Conservation (phyloP, 2,888 invertebrate species). For the Iphiclides podalirius region DNA sequence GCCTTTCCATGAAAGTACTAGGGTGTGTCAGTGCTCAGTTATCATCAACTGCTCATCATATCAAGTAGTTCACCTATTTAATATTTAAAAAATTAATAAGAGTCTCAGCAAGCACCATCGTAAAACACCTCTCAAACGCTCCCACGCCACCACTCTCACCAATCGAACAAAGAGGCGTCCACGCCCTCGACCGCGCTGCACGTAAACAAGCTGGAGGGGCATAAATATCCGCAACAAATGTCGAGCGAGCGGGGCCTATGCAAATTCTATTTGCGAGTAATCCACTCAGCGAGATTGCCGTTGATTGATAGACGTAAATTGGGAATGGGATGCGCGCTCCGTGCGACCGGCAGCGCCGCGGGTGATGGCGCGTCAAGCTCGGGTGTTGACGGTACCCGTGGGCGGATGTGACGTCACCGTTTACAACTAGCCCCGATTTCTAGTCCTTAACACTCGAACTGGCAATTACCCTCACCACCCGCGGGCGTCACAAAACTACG, state of each 20-base stretch:
- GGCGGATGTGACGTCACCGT: conserved; percentile 2
- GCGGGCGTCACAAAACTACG: neutral
- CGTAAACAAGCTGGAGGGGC: conserved; percentile 30
- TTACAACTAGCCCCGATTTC: neutral
- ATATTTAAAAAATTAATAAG: too few species aligned
- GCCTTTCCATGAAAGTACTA: too few species aligned
- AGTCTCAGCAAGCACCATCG: too few species aligned
- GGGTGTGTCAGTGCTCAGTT: too few species aligned
- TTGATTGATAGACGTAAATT: conserved; percentile 86
- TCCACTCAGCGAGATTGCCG: conserved; percentile 85
- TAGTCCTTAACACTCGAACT: conserved; percentile 18
- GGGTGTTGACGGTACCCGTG: neutral
- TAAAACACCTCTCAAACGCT: too few species aligned
- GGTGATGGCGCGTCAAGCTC: conserved; percentile 30
- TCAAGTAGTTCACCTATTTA: too few species aligned
- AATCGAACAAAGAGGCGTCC: conserved; percentile 2
- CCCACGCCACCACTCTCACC: neutral
- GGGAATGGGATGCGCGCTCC: conserved; percentile 76
- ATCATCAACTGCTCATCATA: too few species aligned
- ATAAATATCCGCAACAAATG: conserved; percentile 56
- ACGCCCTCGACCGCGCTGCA: neutral
- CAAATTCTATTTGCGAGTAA: conserved; percentile 83
- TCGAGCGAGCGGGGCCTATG: conserved; percentile 75
- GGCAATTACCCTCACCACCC: conserved; percentile 4
- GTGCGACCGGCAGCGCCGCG: conserved; percentile 32